Base-by-base conservation (phyloP, 1,140 invertebrate species). In the Grapholita molesta region DNA sequence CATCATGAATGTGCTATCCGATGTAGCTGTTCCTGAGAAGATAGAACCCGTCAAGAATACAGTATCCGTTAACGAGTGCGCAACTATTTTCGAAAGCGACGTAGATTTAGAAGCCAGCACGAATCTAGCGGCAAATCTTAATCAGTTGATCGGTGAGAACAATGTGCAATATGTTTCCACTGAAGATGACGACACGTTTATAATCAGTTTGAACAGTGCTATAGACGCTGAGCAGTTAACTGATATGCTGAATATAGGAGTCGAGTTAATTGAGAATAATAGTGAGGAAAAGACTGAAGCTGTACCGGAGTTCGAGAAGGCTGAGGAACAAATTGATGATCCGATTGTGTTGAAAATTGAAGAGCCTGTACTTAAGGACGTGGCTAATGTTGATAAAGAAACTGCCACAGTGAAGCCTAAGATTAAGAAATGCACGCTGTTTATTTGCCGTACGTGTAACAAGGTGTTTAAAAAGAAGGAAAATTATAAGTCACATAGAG, bases 181-280 rank as follows among this genome's bases (percentile, higher is more conserved):
- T 0, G 91, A 92, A 53, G 83, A 92, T 61, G 88, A 90, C 71
- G 91, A 92, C 71, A 92, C 86, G 24, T 92, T 91, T 71, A 89
- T 92, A 25, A 92, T 92, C 64, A 89, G 87, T 74, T 81, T 92
- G 21, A 90, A 90, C 68, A 90, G 84, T 74, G 89, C 86, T 76
- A 90, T 91, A 64, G 89, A 92, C 71, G 87, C 91, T 0, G 88
- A 84, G 68, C 80, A 88, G 38, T 69, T 92, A 24, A 86, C 85
- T 3, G 88, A 91, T 38, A 87, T 92, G 84, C 75, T 91, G 11
- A 92, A 90, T 69, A 91, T 91, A 12, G 89, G 80, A 3, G 74
- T 76, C 0, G 75, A 77, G 25, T 55, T 75, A 25, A 76, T 80
- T 21, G 70, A 74, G 32, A 66, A 70, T n/a, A 61, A 72, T 9